Conservation (phyloP, 2,113 vertebrate genomes). For the Alexandromys fortis region DNA sequence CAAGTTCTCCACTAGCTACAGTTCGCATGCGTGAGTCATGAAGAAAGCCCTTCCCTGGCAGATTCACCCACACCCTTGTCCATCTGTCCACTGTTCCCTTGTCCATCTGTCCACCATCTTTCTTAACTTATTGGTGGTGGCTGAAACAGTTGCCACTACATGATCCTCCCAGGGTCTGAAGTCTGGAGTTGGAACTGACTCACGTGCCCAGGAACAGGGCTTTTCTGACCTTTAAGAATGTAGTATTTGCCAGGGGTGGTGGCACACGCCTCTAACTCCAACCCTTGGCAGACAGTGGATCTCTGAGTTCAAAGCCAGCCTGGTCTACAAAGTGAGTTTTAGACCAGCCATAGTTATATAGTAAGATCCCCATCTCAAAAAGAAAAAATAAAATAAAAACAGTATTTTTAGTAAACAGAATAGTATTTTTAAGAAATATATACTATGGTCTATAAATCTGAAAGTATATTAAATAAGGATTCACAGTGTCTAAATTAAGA, state of each 20-base stretch:
- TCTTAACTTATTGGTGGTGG: slow-evolving; percentile 14
- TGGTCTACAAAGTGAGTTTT: neutral
- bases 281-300: neutral
- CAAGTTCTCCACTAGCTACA: neutral
- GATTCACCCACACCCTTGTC: neutral
- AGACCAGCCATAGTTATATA: neutral
- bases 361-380: neutral
- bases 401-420: slow-evolving; percentile 15
- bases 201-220: neutral
- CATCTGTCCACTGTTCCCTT: neutral
- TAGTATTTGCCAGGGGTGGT: neutral
- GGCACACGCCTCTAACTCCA: neutral
- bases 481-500: neutral
- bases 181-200: slow-evolving; percentile 19
- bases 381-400: neutral
- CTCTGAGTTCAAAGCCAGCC: neutral
- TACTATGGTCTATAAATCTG: neutral
- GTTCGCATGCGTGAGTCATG: neutral
- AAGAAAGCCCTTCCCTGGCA: neutral
- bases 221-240: slow-evolving; percentile 19
- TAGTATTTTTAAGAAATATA: slow-evolving; percentile 4
- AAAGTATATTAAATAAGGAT: slow-evolving; percentile 8
- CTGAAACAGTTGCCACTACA: neutral
- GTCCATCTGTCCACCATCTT: slow-evolving; percentile 21
- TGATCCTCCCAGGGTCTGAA: neutral